phyloP scores from a whole-genome alignment of 2,888 invertebrate species.

The Protodeltote pygarga region DNA sequence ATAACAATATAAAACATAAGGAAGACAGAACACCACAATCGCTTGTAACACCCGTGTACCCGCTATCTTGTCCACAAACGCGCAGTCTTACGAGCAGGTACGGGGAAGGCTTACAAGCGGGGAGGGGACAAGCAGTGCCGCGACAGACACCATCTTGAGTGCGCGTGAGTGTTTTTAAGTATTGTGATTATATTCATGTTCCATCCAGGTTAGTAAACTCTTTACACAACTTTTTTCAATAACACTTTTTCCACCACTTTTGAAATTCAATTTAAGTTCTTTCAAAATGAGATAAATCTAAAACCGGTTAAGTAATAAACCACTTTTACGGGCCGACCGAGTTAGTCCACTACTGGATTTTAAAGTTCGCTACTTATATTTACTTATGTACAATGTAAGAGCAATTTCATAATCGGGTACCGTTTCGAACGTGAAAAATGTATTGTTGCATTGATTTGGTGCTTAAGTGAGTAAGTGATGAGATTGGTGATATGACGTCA shows the following conservation, averaged over 20 bases:
- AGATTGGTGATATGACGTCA: constrained; percentile 22
- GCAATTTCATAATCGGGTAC: constrained; percentile 40
- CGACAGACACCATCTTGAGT: constrained; percentile 41
- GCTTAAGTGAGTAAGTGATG: constrained; percentile 1
- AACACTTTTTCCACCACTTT: background rate
- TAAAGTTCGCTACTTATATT: constrained; percentile 50
- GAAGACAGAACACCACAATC: too few relatives aligned
- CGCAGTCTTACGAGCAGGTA: constrained; percentile 27
- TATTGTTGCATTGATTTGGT: constrained; percentile 9
- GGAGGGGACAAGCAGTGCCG: constrained; percentile 40
- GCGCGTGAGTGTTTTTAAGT: constrained; percentile 42
- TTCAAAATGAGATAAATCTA: constrained; percentile 17
- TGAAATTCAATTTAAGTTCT: background rate
- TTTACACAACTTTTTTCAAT: constrained; percentile 19
- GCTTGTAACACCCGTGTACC: constrained; percentile 36
- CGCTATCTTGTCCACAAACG: constrained; percentile 39
- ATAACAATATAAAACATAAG: too few relatives aligned
- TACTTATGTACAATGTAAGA: constrained; percentile 40
- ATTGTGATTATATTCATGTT: constrained; percentile 45
- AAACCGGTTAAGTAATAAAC: constrained; percentile 52
- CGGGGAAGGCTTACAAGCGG: constrained; percentile 28
- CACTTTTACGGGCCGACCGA: constrained; percentile 53
- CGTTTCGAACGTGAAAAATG: constrained; percentile 24
- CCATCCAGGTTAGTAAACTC: constrained; percentile 47
- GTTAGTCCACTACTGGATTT: constrained; percentile 52